Conservation (phyloP, 1,140 invertebrate genomes). For the Drosophila lini region DNA sequence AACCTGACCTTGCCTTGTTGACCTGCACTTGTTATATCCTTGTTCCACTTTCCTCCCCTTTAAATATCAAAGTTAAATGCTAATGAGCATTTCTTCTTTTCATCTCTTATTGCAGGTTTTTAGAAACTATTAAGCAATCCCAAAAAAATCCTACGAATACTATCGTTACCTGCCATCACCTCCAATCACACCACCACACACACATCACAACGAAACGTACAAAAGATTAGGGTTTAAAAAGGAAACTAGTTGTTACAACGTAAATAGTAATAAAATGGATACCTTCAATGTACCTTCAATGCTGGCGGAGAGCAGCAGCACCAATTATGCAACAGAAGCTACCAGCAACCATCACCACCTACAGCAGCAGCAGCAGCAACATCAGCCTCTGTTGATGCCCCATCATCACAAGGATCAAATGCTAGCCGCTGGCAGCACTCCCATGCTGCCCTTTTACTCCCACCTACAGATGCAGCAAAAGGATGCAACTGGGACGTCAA, state of each 20-base stretch:
- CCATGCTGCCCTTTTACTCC: constrained; percentile 59
- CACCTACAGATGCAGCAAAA: constrained; percentile 59
- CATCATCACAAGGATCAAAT: constrained; percentile 82
- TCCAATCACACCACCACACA: constrained; percentile 10
- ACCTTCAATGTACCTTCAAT: constrained; percentile 72
- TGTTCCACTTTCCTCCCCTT: constrained; percentile 8
- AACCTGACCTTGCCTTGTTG: constrained; percentile 44
- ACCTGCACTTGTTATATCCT: constrained; percentile 26
- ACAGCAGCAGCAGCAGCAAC: constrained; percentile 52
- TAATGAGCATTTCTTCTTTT: background rate
- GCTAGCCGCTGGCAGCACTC: constrained; percentile 71
- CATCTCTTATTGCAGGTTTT: constrained; percentile 16
- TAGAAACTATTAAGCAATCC: constrained; percentile 26
- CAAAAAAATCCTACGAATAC: constrained; percentile 34
- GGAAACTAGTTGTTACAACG: constrained; percentile 9
- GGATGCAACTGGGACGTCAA: constrained; percentile 17
- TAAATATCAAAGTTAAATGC: constrained; percentile 1
- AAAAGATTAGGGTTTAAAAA: constrained; percentile 24
- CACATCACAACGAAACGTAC: constrained; percentile 59
- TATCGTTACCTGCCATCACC: constrained; percentile 59
- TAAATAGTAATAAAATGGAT: constrained; percentile 63
- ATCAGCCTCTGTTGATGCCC: constrained; percentile 48
- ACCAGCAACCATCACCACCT: constrained; percentile 41
- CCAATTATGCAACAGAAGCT: constrained; percentile 54
- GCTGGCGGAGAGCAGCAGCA: constrained; percentile 63